Evolutionary conservation across 2,797 vertebrate species (phyloP).

Genomic region (Sardinella longiceps): DNA sequence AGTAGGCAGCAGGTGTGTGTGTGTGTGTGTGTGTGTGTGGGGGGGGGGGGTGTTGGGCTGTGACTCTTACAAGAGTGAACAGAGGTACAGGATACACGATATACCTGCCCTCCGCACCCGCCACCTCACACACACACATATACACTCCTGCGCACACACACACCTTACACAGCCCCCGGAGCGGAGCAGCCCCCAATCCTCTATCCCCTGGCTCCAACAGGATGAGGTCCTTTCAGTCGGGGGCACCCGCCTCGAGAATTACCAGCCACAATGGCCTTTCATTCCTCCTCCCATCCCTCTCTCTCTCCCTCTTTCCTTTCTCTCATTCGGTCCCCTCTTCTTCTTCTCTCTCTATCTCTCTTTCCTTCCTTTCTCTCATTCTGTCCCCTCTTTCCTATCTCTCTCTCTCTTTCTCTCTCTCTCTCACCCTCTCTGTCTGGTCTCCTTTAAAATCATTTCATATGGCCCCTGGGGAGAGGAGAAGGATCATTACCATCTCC

Average conservation of each 20-base stretch:
- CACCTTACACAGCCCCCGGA: neutral
- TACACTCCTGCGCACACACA: neutral
- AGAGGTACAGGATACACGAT: constrained; percentile 23
- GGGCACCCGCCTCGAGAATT: constrained; percentile 42
- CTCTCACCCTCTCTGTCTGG: neutral
- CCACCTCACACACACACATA: constrained; percentile 1
- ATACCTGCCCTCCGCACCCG: neutral
- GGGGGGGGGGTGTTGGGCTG: neutral
- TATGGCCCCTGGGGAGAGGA: constrained; percentile 16
- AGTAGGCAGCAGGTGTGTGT: neutral
- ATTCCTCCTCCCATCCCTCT: constrained; percentile 31
- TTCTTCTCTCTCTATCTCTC: constrained; percentile 14
- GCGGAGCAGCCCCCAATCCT: constrained; percentile 5
- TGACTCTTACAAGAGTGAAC: constrained; percentile 19
- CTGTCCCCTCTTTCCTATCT: neutral
- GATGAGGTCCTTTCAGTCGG: constrained; percentile 57
- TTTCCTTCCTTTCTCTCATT: constrained; percentile 10
- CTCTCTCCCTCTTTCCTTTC: neutral
- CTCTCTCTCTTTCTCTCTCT: neutral
- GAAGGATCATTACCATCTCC: constrained; percentile 24
- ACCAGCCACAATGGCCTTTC: constrained; percentile 28
- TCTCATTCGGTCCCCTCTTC: no score
- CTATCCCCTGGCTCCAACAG: constrained; percentile 33
- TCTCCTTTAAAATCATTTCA: constrained; percentile 20
- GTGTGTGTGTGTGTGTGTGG: neutral